Percentiles rank a stretch among this genome's conserved stretches.
Evolutionary conservation across 2,113 vertebrate species (phyloP).

Genomic region (Megalops atlanticus): DNA sequence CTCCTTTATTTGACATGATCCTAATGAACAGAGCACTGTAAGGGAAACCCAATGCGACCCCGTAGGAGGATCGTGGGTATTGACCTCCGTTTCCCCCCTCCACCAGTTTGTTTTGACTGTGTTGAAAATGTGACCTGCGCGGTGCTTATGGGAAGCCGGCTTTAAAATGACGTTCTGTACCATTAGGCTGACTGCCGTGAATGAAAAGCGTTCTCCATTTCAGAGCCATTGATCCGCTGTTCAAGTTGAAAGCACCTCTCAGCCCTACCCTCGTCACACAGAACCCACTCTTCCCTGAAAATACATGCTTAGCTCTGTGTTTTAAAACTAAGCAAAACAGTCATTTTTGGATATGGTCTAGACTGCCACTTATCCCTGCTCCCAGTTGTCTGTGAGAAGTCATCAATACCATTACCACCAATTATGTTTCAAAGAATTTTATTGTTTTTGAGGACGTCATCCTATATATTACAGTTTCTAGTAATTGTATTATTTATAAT

Average conservation of each 20-base stretch:
- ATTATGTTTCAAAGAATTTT: slow-evolving; percentile 45
- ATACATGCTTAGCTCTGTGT: slow-evolving; percentile 52
- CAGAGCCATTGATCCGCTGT: slow-evolving; percentile 68
- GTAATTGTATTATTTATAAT: slow-evolving; percentile 31
- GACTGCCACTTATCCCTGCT: slow-evolving; percentile 47
- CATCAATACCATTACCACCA: slow-evolving; percentile 57
- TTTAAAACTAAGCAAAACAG: slow-evolving; percentile 43
- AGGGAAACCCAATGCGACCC: slow-evolving; percentile 10
- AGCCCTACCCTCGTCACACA: slow-evolving; percentile 3
- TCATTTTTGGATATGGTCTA: slow-evolving; percentile 44
- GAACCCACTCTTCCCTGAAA: slow-evolving; percentile 40
- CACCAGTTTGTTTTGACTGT: slow-evolving; percentile 30
- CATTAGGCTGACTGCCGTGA: slow-evolving; percentile 66
- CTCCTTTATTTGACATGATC: slow-evolving; percentile 20
- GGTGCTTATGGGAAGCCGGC: slow-evolving; percentile 67
- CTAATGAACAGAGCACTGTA: slow-evolving; percentile 12
- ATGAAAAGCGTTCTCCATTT: slow-evolving; percentile 61
- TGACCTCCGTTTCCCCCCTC: slow-evolving; percentile 65
- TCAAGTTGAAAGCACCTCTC: slow-evolving; percentile 30
- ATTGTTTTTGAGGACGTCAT: neutral
- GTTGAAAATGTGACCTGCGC: slow-evolving; percentile 52
- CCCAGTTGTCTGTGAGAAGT: slow-evolving; percentile 44
- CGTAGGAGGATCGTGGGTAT: slow-evolving; percentile 25
- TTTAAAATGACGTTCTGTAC: slow-evolving; percentile 64
- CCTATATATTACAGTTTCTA: slow-evolving; percentile 41